Percentiles rank a stretch among this genome's conserved stretches.
phyloP scores from a whole-genome alignment of 2,888 invertebrate genomes.

The Platypus cylindrus region DNA sequence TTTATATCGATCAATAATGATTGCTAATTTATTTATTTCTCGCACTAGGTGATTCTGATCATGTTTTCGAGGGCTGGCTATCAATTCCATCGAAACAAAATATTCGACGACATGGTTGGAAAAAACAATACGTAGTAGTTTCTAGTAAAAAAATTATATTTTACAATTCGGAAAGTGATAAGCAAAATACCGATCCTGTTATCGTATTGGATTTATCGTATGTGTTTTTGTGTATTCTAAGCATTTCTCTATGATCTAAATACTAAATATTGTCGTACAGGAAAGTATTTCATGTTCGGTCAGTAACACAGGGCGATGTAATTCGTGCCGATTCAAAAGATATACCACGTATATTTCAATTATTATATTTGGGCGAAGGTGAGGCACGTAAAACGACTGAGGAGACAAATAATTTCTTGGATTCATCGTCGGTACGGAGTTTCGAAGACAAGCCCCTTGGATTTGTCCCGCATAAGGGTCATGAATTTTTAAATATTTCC shows the following conservation, averaged over 20 bases:
- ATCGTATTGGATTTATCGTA: slow-evolving; percentile 92
- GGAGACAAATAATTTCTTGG: slow-evolving; percentile 39
- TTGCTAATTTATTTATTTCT: not conserved
- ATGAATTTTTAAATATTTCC: slow-evolving; percentile 91
- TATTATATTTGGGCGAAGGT: slow-evolving; percentile 94
- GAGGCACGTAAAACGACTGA: slow-evolving; percentile 73
- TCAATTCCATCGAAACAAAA: slow-evolving; percentile 92
- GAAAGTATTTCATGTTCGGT: slow-evolving; percentile 97
- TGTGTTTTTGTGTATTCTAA: slow-evolving; percentile 13
- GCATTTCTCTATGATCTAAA: not conserved
- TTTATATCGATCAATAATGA: not conserved
- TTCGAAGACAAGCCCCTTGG: slow-evolving; percentile 37
- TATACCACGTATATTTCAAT: slow-evolving; percentile 95
- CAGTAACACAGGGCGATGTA: slow-evolving; percentile 97
- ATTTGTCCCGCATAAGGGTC: slow-evolving; percentile 60
- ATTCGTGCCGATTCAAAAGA: slow-evolving; percentile 98
- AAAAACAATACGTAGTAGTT: slow-evolving; percentile 92
- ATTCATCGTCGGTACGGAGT: slow-evolving; percentile 41
- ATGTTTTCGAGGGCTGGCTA: slow-evolving; percentile 89
- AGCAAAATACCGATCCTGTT: slow-evolving; percentile 87
- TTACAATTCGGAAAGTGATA: slow-evolving; percentile 89
- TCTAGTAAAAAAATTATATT: slow-evolving; percentile 95
- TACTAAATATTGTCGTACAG: slow-evolving; percentile 39
- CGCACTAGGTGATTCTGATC: slow-evolving; percentile 47
- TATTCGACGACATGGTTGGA: slow-evolving; percentile 91